Evolutionary conservation across 2,797 vertebrate species (phyloP).

Genomic region (Centropyge bicolor): DNA sequence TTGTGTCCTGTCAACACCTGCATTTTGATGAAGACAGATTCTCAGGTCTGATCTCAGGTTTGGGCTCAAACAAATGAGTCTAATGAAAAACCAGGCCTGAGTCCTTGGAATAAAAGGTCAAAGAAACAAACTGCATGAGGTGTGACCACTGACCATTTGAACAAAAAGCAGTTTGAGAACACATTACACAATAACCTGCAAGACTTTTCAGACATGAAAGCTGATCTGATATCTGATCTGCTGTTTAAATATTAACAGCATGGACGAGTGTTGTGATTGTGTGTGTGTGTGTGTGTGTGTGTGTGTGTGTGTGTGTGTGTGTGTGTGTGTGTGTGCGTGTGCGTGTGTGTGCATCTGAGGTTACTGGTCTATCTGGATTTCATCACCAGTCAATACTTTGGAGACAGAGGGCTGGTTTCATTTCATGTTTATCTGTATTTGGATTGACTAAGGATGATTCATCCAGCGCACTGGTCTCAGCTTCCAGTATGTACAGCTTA

Average conservation of each 20-base stretch:
- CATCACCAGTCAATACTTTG: slow-evolving; percentile 46
- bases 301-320: slow-evolving; percentile 4
- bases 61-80: background rate
- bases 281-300: background rate
- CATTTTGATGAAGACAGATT: background rate
- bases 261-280: slow-evolving; percentile 6
- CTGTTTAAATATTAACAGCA: slow-evolving; percentile 56
- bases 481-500: slow-evolving; percentile 4
- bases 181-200: slow-evolving; percentile 10
- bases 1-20: background rate
- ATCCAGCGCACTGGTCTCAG: slow-evolving; percentile 16
- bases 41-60: background rate
- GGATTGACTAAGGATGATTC: slow-evolving; percentile 30
- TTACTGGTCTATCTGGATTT: slow-evolving; percentile 52
- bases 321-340: slow-evolving; percentile 1
- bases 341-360: background rate
- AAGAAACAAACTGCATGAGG: background rate
- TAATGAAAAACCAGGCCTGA: background rate
- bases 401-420: slow-evolving; percentile 38
- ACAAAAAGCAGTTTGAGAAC: background rate
- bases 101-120: background rate
- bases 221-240: slow-evolving; percentile 28
- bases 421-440: slow-evolving; percentile 44
- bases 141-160: background rate
- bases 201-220: slow-evolving; percentile 18